Evolutionary conservation across 2,113 vertebrate genomes (phyloP), one percentile per base, ranked within the genome.

Genomic region (Collichthys lucidus): DNA sequence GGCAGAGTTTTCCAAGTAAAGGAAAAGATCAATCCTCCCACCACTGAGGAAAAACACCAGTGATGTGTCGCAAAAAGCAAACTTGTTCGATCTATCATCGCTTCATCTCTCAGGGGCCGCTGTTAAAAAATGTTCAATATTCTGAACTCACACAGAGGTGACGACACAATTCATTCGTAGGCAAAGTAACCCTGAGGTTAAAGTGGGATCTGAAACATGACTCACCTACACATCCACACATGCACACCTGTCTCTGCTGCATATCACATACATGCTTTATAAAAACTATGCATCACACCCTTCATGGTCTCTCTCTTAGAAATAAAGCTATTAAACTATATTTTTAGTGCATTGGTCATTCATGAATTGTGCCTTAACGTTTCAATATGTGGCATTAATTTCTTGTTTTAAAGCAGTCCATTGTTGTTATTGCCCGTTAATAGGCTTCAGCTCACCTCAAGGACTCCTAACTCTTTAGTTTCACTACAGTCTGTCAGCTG

Each of bases 381-480:
- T 64, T 88, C 31, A 77, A 77, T 73, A 55, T 40, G 49, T 20
- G 3, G 12, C 80, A 68, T 84, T 50, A 64, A 88, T 82, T 50
- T 14, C 44, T 60, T 73, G 61, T 83, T 83, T 74, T 72, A 65
- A 82, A 68, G 80, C 65, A n/a, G 52, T 74, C 82, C 40, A 62
- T 78, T 87, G 83, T 79, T 82, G 79, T 86, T 88, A 87, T 79
- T 77, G 69, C 74, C 49, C 20, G 46, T 76, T 88, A 89, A 93
- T 74, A 68, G 76, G 65, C 71, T 64, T 76, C 78, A 62, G 67
- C 67, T 88, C 72, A 68, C 20, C 60, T 87, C 89, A 93, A 92
- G 90, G 91, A 82, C 85, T 87, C 24, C 2, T 76, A 68, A 70
- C 60, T 84, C 62, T 89, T 90, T 73, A 79, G 80, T 74, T 53